Base-by-base conservation (phyloP, 2,113 vertebrate genomes). In the Tylochromis polylepis region DNA sequence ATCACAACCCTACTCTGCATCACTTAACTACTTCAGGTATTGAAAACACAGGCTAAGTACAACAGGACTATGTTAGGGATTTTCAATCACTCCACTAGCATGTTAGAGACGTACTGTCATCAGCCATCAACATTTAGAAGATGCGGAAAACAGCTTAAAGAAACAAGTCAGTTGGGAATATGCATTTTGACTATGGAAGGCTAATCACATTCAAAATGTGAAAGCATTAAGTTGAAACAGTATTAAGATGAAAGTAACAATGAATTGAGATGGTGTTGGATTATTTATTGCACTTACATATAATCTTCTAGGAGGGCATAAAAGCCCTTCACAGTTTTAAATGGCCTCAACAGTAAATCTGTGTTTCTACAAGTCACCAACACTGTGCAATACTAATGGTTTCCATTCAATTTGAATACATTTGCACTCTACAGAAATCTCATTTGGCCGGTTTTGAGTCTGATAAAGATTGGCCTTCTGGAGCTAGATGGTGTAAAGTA, bases 231-330 rank as follows among this genome's bases (percentile, higher is more conserved):
- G 81, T 84, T 84, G 67, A 88, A 92, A 83, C 51, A 20, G 60
- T 81, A 87, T 90, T 86, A 88, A 79, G 56, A 22, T 85, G 85
- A 81, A 85, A 85, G 85, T 85, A 84, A 80, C 82, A 87, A 88
- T 84, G 81, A 88, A 84, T 79, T 36, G 22, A 53, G 46, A 70
- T 38, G 56, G 67, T 46, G 55, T 53, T 84, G 20, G 36, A 55
- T 89, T 72, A 93, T 92, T 93, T 92, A 90, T 51, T 43, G 92
- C 86, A 77, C 84, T 88, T 85, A 46, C 83, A 77, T 81, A 85
- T 86, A 81, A 86, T 91, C 92, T 90, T 86, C 77, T 80, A 36
- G 60, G 41, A 83, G 38, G 53, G 59, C 29, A 56, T 91, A 84
- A 92, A 89, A 89, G 58, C 78, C 78, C 83, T 80, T 87, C 49